These are phyloP conservation scores for Nyctibius bracteatus DNA, from an alignment of 2,113 vertebrate genomes.

Conservation along the genomic window DNA sequence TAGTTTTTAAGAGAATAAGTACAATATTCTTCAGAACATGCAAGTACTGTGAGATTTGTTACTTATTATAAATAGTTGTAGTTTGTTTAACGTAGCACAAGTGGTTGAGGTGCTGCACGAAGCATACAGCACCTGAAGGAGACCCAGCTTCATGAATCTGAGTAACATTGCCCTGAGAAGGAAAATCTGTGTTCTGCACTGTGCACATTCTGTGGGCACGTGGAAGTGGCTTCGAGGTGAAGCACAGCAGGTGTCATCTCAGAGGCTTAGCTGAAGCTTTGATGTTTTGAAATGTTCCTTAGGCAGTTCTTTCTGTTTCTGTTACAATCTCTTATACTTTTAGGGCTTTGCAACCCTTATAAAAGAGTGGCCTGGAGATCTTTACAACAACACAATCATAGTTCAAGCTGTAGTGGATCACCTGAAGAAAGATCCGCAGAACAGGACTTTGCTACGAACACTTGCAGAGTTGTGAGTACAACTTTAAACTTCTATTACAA, in stretches of 20 bases:
- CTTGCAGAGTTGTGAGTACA: slow-evolving; percentile 92
- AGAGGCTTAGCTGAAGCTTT: neutral
- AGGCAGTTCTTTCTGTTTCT: slow-evolving; percentile 1
- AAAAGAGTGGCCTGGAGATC: slow-evolving; percentile 95
- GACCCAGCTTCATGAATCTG: neutral
- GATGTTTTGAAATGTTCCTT: neutral
- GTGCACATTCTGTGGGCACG: neutral
- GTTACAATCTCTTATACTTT: slow-evolving; percentile 17
- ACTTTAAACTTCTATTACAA: neutral
- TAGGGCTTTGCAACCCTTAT: slow-evolving; percentile 95
- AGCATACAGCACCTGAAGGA: neutral
- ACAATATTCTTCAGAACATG: neutral
- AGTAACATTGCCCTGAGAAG: neutral
- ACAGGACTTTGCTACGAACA: slow-evolving; percentile 87
- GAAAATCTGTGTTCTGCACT: neutral
- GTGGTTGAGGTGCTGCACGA: neutral
- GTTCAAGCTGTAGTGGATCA: slow-evolving; percentile 91
- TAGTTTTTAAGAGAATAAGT: neutral
- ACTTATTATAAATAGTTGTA: neutral
- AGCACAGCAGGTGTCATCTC: neutral
- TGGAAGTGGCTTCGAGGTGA: slow-evolving; percentile 6
- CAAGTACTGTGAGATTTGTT: neutral
- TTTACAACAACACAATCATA: slow-evolving; percentile 94
- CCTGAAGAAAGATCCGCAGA: slow-evolving; percentile 88
- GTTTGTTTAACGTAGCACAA: neutral